Conservation (phyloP, 2,113 vertebrate species). For the Cyphomyrus discorhynchus region DNA sequence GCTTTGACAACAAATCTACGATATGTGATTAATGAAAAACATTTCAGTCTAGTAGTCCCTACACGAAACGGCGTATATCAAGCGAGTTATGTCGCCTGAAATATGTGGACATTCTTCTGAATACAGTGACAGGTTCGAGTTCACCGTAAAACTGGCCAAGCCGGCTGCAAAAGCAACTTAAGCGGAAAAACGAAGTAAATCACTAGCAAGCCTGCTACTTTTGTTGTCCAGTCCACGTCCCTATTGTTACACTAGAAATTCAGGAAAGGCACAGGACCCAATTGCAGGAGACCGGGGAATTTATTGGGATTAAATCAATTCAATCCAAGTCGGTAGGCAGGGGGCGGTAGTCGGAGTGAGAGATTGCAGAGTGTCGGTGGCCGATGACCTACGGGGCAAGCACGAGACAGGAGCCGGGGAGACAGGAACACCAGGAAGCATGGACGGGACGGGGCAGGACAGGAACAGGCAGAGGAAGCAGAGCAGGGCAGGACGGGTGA, state of each 20-base stretch:
- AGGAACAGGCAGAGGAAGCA: not conserved
- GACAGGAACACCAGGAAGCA: not conserved
- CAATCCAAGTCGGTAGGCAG: not conserved
- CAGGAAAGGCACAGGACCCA: not conserved
- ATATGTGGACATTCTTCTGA: not conserved
- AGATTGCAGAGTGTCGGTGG: not conserved
- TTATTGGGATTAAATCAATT: not conserved
- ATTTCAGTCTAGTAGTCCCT: not conserved
- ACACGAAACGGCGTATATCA: not conserved
- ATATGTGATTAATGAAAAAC: not conserved
- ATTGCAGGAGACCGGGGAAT: not conserved
- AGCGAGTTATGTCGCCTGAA: not conserved
- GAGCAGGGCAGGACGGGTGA: too few relatives aligned
- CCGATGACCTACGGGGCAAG: not conserved
- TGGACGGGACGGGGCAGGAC: not conserved
- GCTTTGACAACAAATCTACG: not conserved
- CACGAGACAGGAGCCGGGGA: not conserved
- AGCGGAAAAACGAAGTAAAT: not conserved
- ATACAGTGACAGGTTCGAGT: not conserved
- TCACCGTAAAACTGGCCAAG: not conserved
- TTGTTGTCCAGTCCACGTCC: not conserved
- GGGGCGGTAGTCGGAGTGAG: not conserved
- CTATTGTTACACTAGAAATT: not conserved
- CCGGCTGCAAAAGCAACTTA: not conserved
- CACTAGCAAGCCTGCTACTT: not conserved